Conservation (phyloP, 92 coral and sea anemone genomes). For the Blastomussa wellsi region DNA sequence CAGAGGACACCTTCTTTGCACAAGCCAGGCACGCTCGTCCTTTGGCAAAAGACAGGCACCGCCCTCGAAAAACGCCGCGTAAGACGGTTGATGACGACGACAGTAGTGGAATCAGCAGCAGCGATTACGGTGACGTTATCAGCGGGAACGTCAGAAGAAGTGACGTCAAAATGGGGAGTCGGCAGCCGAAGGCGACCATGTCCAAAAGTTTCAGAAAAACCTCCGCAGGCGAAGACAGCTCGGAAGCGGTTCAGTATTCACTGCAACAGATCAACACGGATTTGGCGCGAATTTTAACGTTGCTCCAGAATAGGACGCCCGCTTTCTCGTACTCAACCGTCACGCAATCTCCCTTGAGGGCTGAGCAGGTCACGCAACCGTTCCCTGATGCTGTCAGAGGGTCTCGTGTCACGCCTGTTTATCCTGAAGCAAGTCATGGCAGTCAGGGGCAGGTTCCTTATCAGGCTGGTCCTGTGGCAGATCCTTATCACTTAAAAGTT, state of each 20-base stretch:
- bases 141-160: conserved; percentile 52
- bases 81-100: conserved; percentile 75
- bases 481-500: conserved; percentile 8
- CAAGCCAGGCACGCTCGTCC: conserved; percentile 40
- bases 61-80: conserved; percentile 63
- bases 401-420: conserved; percentile 29
- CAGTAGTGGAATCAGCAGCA: conserved; percentile 92
- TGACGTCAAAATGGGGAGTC: conserved; percentile 52
- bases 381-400: conserved; percentile 31
- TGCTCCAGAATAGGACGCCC: conserved; percentile 62
- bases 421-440: conserved; percentile 18
- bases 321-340: conserved; percentile 29
- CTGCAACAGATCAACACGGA: conserved; percentile 76
- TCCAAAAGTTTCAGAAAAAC: conserved; percentile 36
- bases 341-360: conserved; percentile 23
- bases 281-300: conserved; percentile 71
- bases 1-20: conserved; percentile 63
- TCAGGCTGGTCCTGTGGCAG: conserved; percentile 10
- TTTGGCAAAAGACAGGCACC: conserved; percentile 52
- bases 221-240: conserved; percentile 46
- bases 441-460: conserved; percentile 37
- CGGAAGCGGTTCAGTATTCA: conserved; percentile 74
- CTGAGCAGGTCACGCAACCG: conserved; percentile 45
- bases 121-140: conserved; percentile 82
- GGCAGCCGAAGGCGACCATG: conserved; percentile 47